These are phyloP conservation scores for Yponomeuta evonymella DNA, from an alignment of 2,888 invertebrate genomes.

Conservation along the genomic window DNA sequence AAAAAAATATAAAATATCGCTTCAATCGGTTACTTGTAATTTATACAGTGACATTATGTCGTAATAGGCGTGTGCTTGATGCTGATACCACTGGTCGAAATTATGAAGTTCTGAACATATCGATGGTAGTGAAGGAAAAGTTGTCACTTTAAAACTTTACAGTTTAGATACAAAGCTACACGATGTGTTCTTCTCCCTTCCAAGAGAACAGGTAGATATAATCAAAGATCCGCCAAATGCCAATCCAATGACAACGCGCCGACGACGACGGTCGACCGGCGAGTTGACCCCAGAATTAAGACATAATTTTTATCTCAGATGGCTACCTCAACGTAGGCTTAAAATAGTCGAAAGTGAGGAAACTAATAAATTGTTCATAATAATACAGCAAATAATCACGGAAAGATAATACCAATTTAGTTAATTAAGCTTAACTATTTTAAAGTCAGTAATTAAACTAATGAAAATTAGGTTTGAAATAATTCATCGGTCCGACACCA, in stretches of 20 bases:
- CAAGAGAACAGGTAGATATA: constrained; percentile 41
- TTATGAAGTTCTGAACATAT: too few relatives aligned
- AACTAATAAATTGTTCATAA: neutral
- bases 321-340: too few relatives aligned
- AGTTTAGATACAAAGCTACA: too few relatives aligned
- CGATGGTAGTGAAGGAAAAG: too few relatives aligned
- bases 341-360: too few relatives aligned
- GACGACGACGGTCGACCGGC: constrained; percentile 11
- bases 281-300: constrained; percentile 13
- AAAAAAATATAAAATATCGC: too few relatives aligned
- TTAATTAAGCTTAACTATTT: neutral
- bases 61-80: too few relatives aligned
- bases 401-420: neutral
- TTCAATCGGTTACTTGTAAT: neutral
- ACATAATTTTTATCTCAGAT: constrained; percentile 2
- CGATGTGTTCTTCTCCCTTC: too few relatives aligned
- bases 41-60: neutral
- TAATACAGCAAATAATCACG: neutral
- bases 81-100: too few relatives aligned
- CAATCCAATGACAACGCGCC: constrained; percentile 42
- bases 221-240: constrained; percentile 33
- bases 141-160: too few relatives aligned
- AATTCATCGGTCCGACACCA: constrained; percentile 4
- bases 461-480: neutral
- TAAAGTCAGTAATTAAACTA: neutral